These are phyloP conservation scores for Hylaeus volcanicus DNA, from an alignment of 1,140 invertebrate species.

Conservation along the genomic window DNA sequence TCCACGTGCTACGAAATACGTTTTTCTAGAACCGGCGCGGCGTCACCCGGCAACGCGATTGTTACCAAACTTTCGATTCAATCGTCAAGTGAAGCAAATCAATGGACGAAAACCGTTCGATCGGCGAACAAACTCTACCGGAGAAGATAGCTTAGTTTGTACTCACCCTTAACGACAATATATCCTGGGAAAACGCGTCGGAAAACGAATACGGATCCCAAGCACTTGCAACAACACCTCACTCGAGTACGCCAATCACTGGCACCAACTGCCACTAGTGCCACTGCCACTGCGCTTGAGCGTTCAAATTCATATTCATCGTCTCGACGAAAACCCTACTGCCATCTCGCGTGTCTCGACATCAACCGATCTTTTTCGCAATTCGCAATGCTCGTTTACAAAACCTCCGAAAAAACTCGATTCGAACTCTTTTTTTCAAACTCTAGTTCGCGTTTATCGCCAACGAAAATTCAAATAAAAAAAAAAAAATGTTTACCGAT, in stretches of 20 bases:
- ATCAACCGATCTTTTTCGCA: neutral
- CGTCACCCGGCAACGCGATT: conserved; percentile 43
- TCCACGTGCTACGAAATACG: conserved; percentile 43
- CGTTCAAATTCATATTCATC: conserved; percentile 40
- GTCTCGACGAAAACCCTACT: conserved; percentile 1
- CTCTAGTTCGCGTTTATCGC: neutral
- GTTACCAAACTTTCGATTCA: conserved; percentile 11
- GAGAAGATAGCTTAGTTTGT: neutral
- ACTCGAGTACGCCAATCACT: conserved; percentile 57
- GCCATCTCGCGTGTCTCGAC: conserved; percentile 29
- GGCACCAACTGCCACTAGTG: conserved; percentile 60
- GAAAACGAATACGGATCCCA: conserved; percentile 39
- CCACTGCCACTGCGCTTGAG: conserved; percentile 62
- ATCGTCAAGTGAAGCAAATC: conserved; percentile 12
- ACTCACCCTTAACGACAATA: conserved; percentile 47
- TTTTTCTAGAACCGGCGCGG: conserved; percentile 53
- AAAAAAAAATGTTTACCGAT: neutral
- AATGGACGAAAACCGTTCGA: neutral
- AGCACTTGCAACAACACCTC: conserved; percentile 61
- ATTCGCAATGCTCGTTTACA: conserved; percentile 17
- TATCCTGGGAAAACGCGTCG: conserved; percentile 49
- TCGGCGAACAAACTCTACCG: neutral
- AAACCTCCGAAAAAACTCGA: neutral
- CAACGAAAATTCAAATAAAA: neutral
- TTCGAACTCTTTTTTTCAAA: neutral